These are phyloP conservation scores for Trichomycterus rosablanca DNA, from an alignment of 2,113 vertebrate species.

Conservation along the genomic window DNA sequence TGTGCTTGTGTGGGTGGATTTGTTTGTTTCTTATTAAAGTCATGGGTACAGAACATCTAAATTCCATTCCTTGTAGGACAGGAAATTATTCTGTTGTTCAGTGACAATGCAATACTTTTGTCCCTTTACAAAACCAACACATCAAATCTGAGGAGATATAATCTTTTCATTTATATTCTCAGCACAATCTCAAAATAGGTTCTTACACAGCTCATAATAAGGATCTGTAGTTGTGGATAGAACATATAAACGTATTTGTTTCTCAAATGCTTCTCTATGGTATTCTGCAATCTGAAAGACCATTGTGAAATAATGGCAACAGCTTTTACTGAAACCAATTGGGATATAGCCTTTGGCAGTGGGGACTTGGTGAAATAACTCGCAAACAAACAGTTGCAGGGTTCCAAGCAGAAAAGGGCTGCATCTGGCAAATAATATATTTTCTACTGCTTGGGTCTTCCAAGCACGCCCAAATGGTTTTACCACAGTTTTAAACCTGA, in stretches of 20 bases:
- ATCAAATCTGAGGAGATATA: neutral
- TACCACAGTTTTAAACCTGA: too few relatives aligned
- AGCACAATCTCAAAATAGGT: neutral
- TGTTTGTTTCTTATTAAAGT: slow-evolving; percentile 16
- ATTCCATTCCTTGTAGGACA: slow-evolving; percentile 35
- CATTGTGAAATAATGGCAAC: too few relatives aligned
- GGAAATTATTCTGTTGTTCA: neutral
- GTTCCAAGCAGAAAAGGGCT: too few relatives aligned
- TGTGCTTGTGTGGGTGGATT: slow-evolving; percentile 3
- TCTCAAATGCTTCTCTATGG: too few relatives aligned
- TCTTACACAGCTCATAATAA: neutral
- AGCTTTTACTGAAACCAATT: too few relatives aligned
- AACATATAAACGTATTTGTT: neutral
- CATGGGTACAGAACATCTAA: slow-evolving; percentile 25
- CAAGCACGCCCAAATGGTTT: too few relatives aligned
- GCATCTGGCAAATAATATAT: too few relatives aligned
- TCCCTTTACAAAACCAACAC: neutral
- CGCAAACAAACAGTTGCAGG: too few relatives aligned
- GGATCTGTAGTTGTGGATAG: neutral
- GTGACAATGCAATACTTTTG: neutral
- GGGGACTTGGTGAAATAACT: too few relatives aligned
- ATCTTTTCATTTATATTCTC: neutral
- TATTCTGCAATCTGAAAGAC: too few relatives aligned
- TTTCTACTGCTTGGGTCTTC: too few relatives aligned
- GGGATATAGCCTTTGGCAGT: too few relatives aligned